phyloP scores from a whole-genome alignment of 1,140 invertebrate genomes.

The Atta texana region DNA sequence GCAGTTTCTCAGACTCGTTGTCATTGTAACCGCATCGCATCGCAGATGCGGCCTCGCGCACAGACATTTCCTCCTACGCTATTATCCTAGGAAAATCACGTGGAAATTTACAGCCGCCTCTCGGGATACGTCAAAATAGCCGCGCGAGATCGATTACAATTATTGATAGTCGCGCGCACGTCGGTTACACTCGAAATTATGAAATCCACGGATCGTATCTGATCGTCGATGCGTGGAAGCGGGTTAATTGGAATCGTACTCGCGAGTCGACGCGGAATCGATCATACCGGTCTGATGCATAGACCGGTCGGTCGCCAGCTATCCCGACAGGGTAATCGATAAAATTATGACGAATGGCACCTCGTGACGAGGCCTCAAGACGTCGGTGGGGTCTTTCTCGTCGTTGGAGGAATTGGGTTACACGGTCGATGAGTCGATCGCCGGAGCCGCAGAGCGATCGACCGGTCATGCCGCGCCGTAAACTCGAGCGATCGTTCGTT shows the following conservation, averaged over 20 bases:
- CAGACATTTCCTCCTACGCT: slow-evolving; percentile 22
- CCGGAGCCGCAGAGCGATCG: slow-evolving; percentile 36
- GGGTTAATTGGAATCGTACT: slow-evolving; percentile 79
- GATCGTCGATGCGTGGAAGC: slow-evolving; percentile 79
- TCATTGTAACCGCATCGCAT: slow-evolving; percentile 6
- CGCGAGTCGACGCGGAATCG: slow-evolving; percentile 67
- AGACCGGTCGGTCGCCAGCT: slow-evolving; percentile 45
- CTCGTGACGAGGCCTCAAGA: slow-evolving; percentile 73
- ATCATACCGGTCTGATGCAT: slow-evolving; percentile 66
- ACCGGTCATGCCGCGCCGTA: slow-evolving; percentile 10
- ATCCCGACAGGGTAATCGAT: slow-evolving; percentile 69
- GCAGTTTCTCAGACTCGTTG: slow-evolving; percentile 25
- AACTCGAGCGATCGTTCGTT: slow-evolving; percentile 30
- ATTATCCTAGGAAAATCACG: slow-evolving; percentile 39
- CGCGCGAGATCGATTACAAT: slow-evolving; percentile 65
- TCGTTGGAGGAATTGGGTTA: slow-evolving; percentile 71
- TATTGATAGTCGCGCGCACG: slow-evolving; percentile 65
- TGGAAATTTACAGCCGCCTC: slow-evolving; percentile 38
- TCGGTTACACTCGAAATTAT: slow-evolving; percentile 70
- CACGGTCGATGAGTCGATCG: slow-evolving; percentile 68
- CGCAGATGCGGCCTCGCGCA: not conserved
- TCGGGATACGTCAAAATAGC: slow-evolving; percentile 20
- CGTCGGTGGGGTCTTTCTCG: slow-evolving; percentile 64
- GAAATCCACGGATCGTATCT: slow-evolving; percentile 73
- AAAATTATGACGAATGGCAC: slow-evolving; percentile 78